Percentiles rank a stretch among this genome's conserved stretches.
Conservation (phyloP, 2,888 invertebrate species). For the Smittia aterrima region DNA sequence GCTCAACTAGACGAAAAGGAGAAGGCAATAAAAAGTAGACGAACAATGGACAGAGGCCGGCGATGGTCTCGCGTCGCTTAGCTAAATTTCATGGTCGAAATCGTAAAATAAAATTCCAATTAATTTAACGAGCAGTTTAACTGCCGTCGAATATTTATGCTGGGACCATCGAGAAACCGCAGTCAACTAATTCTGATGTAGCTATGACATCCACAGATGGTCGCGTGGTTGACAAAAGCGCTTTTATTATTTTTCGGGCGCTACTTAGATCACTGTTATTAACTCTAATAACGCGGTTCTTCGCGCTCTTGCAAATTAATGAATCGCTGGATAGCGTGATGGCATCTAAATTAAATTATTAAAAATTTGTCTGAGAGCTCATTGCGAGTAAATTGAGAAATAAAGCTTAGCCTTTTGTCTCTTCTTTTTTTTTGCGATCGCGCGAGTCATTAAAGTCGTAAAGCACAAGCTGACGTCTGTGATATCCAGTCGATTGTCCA, state of each 20-base stretch:
- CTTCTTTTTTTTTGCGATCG: no score
- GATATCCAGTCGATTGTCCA: no score
- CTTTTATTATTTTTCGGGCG: background rate
- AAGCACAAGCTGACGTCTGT: no score
- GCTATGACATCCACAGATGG: conserved; percentile 7
- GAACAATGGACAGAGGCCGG: background rate
- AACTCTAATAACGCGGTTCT: background rate
- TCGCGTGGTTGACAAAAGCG: conserved; percentile 32
- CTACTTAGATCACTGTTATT: background rate
- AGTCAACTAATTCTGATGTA: background rate
- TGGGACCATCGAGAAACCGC: background rate
- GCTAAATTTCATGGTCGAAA: conserved; percentile 29
- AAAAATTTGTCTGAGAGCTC: background rate
- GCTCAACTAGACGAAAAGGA: background rate
- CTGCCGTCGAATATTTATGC: background rate
- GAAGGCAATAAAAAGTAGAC: background rate
- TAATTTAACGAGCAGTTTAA: conserved; percentile 35
- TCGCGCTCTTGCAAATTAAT: background rate
- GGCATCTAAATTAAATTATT: background rate
- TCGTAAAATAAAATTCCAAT: conserved; percentile 37
- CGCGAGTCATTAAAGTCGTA: no score
- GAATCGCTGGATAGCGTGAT: background rate
- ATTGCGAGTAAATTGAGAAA: no score
- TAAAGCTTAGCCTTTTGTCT: no score
- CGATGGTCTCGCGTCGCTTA: background rate